Evolutionary conservation across 2,113 vertebrate genomes (phyloP).

Genomic region (Lagopus leucura): DNA sequence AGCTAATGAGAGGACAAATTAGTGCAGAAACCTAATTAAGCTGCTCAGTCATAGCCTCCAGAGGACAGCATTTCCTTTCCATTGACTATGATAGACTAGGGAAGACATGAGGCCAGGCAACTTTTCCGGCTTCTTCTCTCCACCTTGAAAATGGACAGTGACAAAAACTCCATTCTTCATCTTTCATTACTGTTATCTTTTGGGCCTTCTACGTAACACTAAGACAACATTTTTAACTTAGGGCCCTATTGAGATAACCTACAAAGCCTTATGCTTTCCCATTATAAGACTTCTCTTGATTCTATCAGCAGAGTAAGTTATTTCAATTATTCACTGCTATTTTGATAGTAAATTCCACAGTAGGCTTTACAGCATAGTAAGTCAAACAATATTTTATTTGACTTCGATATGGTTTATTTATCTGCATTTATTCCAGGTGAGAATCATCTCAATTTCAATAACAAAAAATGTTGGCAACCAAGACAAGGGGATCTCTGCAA

Average conservation of each 20-base stretch:
- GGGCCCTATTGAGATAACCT: not conserved
- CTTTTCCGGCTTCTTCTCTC: not conserved
- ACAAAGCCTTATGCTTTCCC: not conserved
- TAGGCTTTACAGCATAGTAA: slow-evolving; percentile 16
- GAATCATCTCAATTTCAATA: slow-evolving; percentile 25
- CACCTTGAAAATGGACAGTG: not conserved
- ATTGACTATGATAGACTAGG: not conserved
- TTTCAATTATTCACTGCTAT: not conserved
- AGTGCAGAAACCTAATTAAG: not conserved
- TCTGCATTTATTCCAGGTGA: not conserved
- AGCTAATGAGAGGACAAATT: not conserved
- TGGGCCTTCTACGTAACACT: not conserved
- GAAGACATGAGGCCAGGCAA: not conserved
- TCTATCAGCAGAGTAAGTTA: not conserved
- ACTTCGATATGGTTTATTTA: slow-evolving; percentile 17
- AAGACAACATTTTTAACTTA: not conserved
- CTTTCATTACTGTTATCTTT: not conserved
- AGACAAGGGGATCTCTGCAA: not conserved
- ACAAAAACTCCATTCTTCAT: not conserved
- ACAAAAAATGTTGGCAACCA: not conserved
- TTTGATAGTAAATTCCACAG: not conserved
- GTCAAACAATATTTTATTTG: not conserved
- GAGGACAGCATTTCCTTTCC: not conserved
- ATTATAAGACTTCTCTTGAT: not conserved
- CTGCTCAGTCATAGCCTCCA: not conserved